Evolutionary conservation across 2,888 invertebrate genomes (phyloP), one percentile per base, ranked within the genome.

Genomic region (Eudasyphora cyanicolor): DNA sequence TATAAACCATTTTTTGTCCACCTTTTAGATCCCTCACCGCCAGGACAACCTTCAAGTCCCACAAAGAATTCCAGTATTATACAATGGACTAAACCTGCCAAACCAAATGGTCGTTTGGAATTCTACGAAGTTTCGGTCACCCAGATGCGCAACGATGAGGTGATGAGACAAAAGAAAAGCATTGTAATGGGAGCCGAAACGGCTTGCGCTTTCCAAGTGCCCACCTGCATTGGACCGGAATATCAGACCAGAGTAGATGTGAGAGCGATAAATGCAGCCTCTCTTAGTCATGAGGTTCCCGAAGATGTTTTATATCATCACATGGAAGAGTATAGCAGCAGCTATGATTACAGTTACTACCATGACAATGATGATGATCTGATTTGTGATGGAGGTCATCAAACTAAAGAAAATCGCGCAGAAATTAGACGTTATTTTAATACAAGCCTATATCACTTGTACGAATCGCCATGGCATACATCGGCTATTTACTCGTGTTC

Each of bases 41-140:
- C 90, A 6, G 82, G 79, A 2, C 82, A 69, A 42, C n/a, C 70
- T n/a, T 64, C n/a, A 32, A 62, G 64, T 79, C 83, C 79, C 1
- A n/a, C n/a, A n/a, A 86, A 84, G 29, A 82, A 86, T 45, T 84
- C 83, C 60, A 87, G 82, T 51, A 85, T 86, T 0, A 86, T 88
- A 2, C 77, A 88, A 42, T 95, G 95, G 95, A 88, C 91, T 3
- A 89, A 89, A 57, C 95, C 95, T 5, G 85, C 87, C 19, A 88
- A 89, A 57, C 91, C 93, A 24, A 94, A 94, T 8, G 95, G 95
- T 1, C 93, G 92, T 19, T 89, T 95, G 0, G 93, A 94, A 84
- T 91, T 90, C 62, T 95, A 95, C 87, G 93, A 95, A 90, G 91
- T 95, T 49, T 78, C 84, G 2, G 86, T 91, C 75, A 89, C 76